A percentile compares a stretch with the other conserved stretches of the same genome.
Evolutionary conservation across 2,113 vertebrate species (phyloP).

Genomic region (Stegastes partitus): DNA sequence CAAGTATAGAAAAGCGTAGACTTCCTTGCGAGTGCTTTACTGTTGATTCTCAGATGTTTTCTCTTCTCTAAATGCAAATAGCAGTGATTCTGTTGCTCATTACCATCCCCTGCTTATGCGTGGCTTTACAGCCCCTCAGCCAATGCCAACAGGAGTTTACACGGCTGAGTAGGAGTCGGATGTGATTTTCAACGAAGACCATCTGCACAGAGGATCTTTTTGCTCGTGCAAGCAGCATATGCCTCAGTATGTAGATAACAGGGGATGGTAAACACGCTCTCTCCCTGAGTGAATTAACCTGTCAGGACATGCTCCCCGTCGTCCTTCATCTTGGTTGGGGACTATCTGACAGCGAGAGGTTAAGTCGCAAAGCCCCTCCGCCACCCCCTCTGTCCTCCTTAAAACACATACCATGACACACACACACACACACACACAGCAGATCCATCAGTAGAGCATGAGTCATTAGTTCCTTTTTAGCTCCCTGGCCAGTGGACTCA

Average conservation of each 20-base stretch:
- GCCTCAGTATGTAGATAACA: conserved; percentile 40
- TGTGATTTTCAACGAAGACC: conserved; percentile 62
- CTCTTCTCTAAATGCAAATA: conserved; percentile 5
- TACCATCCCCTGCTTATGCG: conserved; percentile 34
- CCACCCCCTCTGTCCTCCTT: neutral
- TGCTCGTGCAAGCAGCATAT: conserved; percentile 58
- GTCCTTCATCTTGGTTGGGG: conserved; percentile 55
- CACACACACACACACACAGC: conserved; percentile 33
- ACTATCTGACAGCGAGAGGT: conserved; percentile 51
- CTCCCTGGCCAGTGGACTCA: conserved; percentile 57
- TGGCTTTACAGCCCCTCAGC: conserved; percentile 35
- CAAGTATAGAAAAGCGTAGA: neutral
- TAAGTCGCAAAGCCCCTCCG: conserved; percentile 40
- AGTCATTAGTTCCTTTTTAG: conserved; percentile 69
- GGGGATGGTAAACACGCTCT: conserved; percentile 47
- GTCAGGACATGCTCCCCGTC: conserved; percentile 50
- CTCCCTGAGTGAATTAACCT: conserved; percentile 64
- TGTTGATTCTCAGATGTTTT: neutral
- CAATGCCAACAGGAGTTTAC: conserved; percentile 66
- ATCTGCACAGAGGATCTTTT: conserved; percentile 69
- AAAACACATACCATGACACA: conserved; percentile 33
- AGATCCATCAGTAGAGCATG: conserved; percentile 60
- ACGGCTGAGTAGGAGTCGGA: conserved; percentile 67
- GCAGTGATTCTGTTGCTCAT: conserved; percentile 20
- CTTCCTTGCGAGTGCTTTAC: neutral